These are phyloP conservation scores for Oxytorus armatus DNA, from an alignment of 2,888 invertebrate genomes.

Conservation along the genomic window DNA sequence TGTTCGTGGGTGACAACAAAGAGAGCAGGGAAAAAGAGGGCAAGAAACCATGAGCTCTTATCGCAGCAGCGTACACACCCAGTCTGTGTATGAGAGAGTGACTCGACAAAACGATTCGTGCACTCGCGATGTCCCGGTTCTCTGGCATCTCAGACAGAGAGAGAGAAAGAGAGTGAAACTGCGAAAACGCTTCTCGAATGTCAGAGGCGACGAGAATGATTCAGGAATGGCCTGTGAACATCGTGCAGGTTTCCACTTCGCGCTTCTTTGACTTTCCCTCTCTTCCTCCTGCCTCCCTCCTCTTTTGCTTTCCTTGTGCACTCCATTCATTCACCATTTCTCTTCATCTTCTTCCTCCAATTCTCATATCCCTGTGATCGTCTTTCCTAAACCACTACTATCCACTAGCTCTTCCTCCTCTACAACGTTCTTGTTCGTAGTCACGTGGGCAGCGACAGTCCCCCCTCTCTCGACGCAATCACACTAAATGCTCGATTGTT, in stretches of 20 bases:
- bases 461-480: slow-evolving; percentile 67
- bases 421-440: slow-evolving; percentile 27
- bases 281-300: background rate
- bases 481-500: slow-evolving; percentile 75
- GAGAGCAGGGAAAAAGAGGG: slow-evolving; percentile 4
- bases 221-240: slow-evolving; percentile 35
- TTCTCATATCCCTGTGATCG: slow-evolving; percentile 51
- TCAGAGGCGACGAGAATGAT: slow-evolving; percentile 33
- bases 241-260: slow-evolving; percentile 34
- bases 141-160: slow-evolving; percentile 1
- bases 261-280: slow-evolving; percentile 31
- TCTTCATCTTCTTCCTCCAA: background rate
- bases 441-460: slow-evolving; percentile 25
- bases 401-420: slow-evolving; percentile 3
- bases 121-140: slow-evolving; percentile 6
- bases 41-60: slow-evolving; percentile 30
- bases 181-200: slow-evolving; percentile 54
- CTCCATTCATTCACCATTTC: slow-evolving; percentile 28
- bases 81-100: slow-evolving; percentile 23
- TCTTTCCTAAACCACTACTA: slow-evolving; percentile 39
- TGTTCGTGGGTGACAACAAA: slow-evolving; percentile 72
- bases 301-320: background rate
- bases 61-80: slow-evolving; percentile 27
- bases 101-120: slow-evolving; percentile 46
- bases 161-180: slow-evolving; percentile 15